Evolutionary conservation across 2,797 vertebrate species (phyloP).

Genomic region (Ctenochaetus hawaiiensis): DNA sequence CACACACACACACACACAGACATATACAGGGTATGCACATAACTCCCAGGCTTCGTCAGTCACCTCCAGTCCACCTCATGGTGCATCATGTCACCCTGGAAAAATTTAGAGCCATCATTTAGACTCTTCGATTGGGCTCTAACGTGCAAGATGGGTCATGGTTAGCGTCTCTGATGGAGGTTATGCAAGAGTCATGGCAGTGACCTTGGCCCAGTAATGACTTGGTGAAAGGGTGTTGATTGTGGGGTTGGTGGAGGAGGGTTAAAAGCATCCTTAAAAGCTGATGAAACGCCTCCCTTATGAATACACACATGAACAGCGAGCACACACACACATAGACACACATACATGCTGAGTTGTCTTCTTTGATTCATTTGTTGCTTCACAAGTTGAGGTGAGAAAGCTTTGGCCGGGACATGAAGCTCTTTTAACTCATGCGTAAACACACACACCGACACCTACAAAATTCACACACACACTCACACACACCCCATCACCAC

Average conservation of each 20-base stretch:
- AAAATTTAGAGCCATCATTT: slow-evolving; percentile 74
- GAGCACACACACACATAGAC: not conserved
- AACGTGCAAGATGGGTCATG: slow-evolving; percentile 73
- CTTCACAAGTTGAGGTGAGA: slow-evolving; percentile 26
- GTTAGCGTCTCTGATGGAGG: slow-evolving; percentile 72
- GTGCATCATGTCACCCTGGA: slow-evolving; percentile 57
- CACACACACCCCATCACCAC: too few relatives aligned
- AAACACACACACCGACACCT: slow-evolving; percentile 23
- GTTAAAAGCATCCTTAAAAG: slow-evolving; percentile 70
- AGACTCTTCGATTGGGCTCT: slow-evolving; percentile 68
- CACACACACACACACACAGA: not conserved
- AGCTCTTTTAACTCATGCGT: slow-evolving; percentile 24
- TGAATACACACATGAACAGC: slow-evolving; percentile 31
- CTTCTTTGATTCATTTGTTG: slow-evolving; percentile 14
- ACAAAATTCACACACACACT: too few relatives aligned
- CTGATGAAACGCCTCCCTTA: slow-evolving; percentile 46
- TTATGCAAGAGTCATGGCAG: slow-evolving; percentile 79
- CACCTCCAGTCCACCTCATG: slow-evolving; percentile 40
- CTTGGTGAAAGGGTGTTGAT: slow-evolving; percentile 46
- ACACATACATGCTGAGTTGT: not conserved
- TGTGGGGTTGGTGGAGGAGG: slow-evolving; percentile 27
- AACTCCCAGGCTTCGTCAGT: slow-evolving; percentile 34
- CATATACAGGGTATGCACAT: slow-evolving; percentile 24
- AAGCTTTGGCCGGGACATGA: not conserved
- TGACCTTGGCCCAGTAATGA: slow-evolving; percentile 75